Percentiles rank a stretch among this genome's conserved stretches.
Evolutionary conservation across 2,113 vertebrate species (phyloP).

Genomic region (Talpa occidentalis): DNA sequence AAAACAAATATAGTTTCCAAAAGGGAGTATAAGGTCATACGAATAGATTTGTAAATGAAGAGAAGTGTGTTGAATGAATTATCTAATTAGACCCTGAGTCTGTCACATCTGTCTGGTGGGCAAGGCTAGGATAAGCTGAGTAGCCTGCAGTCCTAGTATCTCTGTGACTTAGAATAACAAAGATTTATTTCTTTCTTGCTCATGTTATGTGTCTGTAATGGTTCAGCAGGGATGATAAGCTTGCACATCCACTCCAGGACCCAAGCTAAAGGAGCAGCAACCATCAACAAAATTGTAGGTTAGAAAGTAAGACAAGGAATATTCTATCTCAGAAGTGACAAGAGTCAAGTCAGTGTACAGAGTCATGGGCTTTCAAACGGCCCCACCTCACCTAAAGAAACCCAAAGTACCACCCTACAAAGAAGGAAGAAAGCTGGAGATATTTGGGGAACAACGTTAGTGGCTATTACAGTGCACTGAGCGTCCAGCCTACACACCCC

Average conservation of each 20-base stretch:
- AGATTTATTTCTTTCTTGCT: neutral
- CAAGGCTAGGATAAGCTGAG: neutral
- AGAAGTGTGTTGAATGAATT: neutral
- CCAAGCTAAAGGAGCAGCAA: neutral
- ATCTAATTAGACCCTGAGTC: neutral
- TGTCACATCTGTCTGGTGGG: neutral
- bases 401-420: neutral
- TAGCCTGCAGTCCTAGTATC: fast-evolving
- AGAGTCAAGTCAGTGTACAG: neutral
- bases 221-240: neutral
- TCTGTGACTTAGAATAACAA: neutral
- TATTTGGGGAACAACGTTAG: neutral
- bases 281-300: neutral
- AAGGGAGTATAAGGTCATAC: neutral
- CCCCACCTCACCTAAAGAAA: neutral
- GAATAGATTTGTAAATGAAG: neutral
- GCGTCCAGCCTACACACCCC: neutral
- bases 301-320: neutral
- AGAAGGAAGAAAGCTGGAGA: neutral
- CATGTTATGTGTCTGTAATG: neutral
- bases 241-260: neutral
- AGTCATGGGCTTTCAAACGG: neutral
- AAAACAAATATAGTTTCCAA: neutral
- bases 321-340: neutral
- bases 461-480: neutral